These are phyloP conservation scores for Lacanobia oleracea DNA, from an alignment of 2,888 invertebrate genomes.

Conservation along the genomic window DNA sequence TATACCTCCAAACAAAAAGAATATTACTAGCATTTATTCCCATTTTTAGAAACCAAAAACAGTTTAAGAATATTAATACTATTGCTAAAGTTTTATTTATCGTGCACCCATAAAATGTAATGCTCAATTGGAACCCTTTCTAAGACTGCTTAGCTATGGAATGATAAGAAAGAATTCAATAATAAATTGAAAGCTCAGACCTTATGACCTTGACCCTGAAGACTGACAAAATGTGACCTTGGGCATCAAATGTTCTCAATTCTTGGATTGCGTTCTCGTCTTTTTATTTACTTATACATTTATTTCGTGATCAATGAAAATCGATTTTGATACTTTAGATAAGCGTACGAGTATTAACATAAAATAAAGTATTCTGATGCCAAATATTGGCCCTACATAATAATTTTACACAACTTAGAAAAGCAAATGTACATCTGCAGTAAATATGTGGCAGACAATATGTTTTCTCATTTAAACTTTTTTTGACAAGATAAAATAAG, in stretches of 20 bases:
- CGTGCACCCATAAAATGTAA: slow-evolving; percentile 33
- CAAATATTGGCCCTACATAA: too few relatives aligned
- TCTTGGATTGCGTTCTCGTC: too few relatives aligned
- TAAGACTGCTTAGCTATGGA: slow-evolving; percentile 20
- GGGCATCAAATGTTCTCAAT: too few relatives aligned
- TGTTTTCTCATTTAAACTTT: background rate
- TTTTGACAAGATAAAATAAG: too few relatives aligned
- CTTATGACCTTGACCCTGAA: slow-evolving; percentile 33
- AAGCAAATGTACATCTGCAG: too few relatives aligned
- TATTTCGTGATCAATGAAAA: background rate
- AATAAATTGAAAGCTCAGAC: slow-evolving; percentile 44
- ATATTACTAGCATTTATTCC: background rate
- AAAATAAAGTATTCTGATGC: too few relatives aligned
- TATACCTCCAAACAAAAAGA: background rate
- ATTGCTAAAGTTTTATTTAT: slow-evolving; percentile 35
- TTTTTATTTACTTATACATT: slow-evolving; percentile 12
- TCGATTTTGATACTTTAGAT: background rate
- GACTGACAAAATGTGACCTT: slow-evolving; percentile 33
- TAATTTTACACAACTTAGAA: too few relatives aligned
- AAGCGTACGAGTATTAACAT: too few relatives aligned
- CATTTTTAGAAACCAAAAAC: slow-evolving; percentile 15
- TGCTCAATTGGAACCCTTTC: slow-evolving; percentile 39
- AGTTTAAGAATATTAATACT: slow-evolving; percentile 29
- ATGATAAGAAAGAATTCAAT: slow-evolving; percentile 55
- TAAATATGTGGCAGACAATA: too few relatives aligned